Conservation (phyloP, 2,113 vertebrate species). For the Channa maculata region DNA sequence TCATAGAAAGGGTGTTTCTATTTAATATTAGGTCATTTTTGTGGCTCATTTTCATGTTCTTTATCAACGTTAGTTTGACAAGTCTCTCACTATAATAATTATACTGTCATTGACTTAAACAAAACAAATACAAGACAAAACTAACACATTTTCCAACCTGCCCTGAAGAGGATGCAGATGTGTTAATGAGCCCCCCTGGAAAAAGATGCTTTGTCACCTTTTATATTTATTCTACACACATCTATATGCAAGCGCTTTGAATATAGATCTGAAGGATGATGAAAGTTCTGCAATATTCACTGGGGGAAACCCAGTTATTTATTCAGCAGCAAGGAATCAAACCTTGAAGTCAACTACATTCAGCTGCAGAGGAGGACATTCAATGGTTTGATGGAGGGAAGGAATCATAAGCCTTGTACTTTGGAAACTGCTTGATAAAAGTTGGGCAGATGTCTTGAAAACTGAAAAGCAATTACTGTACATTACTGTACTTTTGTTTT, state of each 20-base stretch:
- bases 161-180: background rate
- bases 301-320: constrained; percentile 12
- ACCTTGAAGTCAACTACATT: constrained; percentile 20
- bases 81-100: no score
- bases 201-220: constrained; percentile 10
- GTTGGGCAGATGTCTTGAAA: no score
- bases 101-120: no score
- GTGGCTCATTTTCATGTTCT: no score
- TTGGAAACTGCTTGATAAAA: no score
- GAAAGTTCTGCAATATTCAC: constrained; percentile 26
- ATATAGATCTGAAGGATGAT: constrained; percentile 49
- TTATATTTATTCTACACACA: constrained; percentile 27
- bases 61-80: no score
- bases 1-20: background rate
- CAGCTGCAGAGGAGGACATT: constrained; percentile 3
- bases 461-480: no score
- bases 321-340: constrained; percentile 32
- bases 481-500: no score
- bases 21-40: no score
- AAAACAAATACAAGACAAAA: no score
- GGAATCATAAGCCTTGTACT: no score
- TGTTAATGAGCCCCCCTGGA: background rate
- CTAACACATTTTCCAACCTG: background rate
- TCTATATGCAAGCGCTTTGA: constrained; percentile 21
- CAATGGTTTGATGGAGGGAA: background rate